These are phyloP conservation scores for Chinchilla lanigera DNA, from an alignment of 2,113 vertebrate genomes.

Conservation along the genomic window DNA sequence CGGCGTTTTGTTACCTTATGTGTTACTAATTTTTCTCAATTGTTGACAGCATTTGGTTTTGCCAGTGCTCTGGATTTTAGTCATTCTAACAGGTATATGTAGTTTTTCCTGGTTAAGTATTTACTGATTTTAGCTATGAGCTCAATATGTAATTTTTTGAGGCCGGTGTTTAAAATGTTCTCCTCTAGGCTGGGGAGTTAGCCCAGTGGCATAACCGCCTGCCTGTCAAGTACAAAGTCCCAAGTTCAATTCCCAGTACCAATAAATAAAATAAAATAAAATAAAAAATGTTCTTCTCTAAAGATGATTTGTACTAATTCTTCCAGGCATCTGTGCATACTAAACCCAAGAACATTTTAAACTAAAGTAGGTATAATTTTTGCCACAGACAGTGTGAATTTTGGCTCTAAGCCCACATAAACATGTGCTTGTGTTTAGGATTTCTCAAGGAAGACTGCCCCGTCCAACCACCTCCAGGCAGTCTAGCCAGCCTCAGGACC, in stretches of 20 bases:
- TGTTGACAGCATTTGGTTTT: not conserved
- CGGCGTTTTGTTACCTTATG: not conserved
- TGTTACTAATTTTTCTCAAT: not conserved
- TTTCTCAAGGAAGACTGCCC: not conserved
- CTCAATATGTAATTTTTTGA: not conserved
- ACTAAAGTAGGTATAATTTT: not conserved
- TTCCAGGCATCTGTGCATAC: not conserved
- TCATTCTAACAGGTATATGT: not conserved
- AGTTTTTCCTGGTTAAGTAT: not conserved
- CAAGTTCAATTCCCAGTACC: no score
- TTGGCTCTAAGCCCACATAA: not conserved
- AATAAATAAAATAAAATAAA: no score
- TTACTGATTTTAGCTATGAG: slow-evolving; percentile 26
- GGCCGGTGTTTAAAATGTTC: not conserved
- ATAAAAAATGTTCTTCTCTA: not conserved
- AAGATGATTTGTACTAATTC: not conserved
- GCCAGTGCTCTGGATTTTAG: not conserved
- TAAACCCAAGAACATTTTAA: slow-evolving; percentile 4
- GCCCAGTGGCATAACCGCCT: no score
- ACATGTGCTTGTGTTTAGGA: not conserved
- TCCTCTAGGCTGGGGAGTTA: no score
- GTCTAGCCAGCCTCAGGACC: not conserved
- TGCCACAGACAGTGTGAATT: slow-evolving; percentile 6
- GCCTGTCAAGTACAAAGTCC: no score
- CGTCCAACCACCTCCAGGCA: not conserved